Conservation (phyloP, 2,888 invertebrate genomes). For the Folsomia candida region DNA sequence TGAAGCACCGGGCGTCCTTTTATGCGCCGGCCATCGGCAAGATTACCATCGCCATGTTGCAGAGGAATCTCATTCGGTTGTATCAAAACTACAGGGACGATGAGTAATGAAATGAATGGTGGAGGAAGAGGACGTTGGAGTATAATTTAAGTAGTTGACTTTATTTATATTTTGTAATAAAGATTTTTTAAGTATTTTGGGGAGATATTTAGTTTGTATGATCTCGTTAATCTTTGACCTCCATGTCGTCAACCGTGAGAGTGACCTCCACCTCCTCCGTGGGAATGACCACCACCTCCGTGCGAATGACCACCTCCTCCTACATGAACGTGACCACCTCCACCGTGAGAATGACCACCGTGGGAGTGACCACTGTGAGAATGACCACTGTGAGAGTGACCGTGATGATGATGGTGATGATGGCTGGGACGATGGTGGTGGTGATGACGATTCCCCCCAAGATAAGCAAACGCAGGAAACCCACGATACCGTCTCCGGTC, state of each 20-base stretch:
- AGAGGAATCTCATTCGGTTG: constrained; percentile 16
- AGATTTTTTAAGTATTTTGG: too few relatives aligned
- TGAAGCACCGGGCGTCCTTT: constrained; percentile 31
- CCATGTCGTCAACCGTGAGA: too few relatives aligned
- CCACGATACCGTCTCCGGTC: too few relatives aligned
- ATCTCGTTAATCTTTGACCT: too few relatives aligned
- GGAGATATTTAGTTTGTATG: too few relatives aligned
- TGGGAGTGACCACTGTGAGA: background rate
- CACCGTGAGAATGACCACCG: background rate
- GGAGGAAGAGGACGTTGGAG: background rate
- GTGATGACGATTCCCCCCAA: background rate
- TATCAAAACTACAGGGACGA: constrained; percentile 13
- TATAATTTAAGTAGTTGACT: background rate
- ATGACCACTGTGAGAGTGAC: background rate
- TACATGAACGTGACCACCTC: background rate
- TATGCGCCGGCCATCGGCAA: constrained; percentile 36
- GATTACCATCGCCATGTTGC: constrained; percentile 44
- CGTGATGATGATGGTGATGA: background rate
- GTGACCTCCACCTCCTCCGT: too few relatives aligned
- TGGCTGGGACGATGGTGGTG: background rate
- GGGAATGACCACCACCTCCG: background rate
- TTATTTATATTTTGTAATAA: background rate
- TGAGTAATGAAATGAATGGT: too few relatives aligned
- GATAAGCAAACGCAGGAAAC: too few relatives aligned
- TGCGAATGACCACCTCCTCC: background rate